Base-by-base conservation (phyloP, 2,113 vertebrate species). In the Grammomys dolichurus region DNA sequence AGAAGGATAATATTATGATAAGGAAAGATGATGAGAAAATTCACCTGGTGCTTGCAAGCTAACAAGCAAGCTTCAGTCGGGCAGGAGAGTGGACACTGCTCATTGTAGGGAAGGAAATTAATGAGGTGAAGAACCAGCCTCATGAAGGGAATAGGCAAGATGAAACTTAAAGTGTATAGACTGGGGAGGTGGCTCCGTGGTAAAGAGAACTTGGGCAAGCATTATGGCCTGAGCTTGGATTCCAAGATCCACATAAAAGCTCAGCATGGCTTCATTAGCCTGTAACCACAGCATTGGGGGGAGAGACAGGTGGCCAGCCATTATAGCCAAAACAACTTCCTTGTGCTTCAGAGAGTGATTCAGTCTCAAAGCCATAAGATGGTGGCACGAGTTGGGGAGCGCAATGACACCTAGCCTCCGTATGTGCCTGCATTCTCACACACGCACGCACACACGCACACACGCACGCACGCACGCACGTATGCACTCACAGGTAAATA, bases 31-130 rank as follows among this genome's bases (percentile, higher is more conserved):
- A 26, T 85, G 72, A 96, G 65, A 60, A 91, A 89, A 84, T 93
- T 54, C 73, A 63, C 46, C n/a, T 96, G 91, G 43, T 54, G 73
- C 58, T 86, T 97, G 40, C 22, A 78, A 43, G 60, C 60, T 87
- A 76, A 65, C 76, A 24, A 54, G 46, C 84, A 89, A 91, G 70
- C 28, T 82, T 7, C 4, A 22, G 56, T 85, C 81, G 24, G 93
- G 40, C 19, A 92, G 12, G 58, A 70, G 84, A 81, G 36, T 14
- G 40, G 7, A 31, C 46, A 90, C 63, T 89, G 91, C 40, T 48
- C 70, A 58, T 22, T 93, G 33, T 22, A 65, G 70, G 46, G 92
- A 92, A 86, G 36, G 46, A 58, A 78, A 69, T 93, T 63, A 89
- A 75, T 80, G 14, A 90, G 31, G 1, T 77, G 7, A 93, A 94